These are phyloP conservation scores for Ophion obscuratus DNA, from an alignment of 2,888 invertebrate genomes.

Conservation along the genomic window DNA sequence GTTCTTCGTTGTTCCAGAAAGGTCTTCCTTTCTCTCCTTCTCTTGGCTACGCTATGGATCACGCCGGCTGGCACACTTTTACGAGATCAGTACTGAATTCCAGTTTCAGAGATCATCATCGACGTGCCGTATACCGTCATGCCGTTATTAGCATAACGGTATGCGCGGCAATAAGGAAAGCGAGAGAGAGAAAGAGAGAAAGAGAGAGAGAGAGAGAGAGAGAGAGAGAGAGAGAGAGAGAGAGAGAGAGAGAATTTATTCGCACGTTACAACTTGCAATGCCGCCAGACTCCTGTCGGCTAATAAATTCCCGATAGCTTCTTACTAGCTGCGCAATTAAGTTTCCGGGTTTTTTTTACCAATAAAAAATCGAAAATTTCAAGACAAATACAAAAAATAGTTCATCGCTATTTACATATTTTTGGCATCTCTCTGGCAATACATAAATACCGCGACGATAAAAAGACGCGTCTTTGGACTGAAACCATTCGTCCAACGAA, in stretches of 20 bases:
- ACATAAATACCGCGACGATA: too few species aligned
- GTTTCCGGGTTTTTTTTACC: too few species aligned
- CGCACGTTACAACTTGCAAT: slow-evolving; percentile 40
- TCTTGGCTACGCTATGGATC: slow-evolving; percentile 23
- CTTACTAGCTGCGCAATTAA: too few species aligned
- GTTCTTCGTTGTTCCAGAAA: not conserved
- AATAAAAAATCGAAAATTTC: too few species aligned
- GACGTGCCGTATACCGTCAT: slow-evolving; percentile 32
- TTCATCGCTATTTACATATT: too few species aligned
- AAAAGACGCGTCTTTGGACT: too few species aligned
- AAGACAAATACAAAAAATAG: too few species aligned
- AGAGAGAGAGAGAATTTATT: not conserved
- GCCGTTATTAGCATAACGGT: slow-evolving; percentile 64
- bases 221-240: slow-evolving; percentile 7
- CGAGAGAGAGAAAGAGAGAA: not conserved
- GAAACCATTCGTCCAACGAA: too few species aligned
- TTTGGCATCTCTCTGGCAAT: too few species aligned
- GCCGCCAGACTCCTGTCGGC: slow-evolving; percentile 9
- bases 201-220: slow-evolving; percentile 14
- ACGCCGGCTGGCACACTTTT: slow-evolving; percentile 53
- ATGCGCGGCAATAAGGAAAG: slow-evolving; percentile 4
- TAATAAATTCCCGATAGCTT: not conserved
- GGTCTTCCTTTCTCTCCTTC: not conserved
- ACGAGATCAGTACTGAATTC: slow-evolving; percentile 22
- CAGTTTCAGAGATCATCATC: slow-evolving; percentile 61